Conservation (phyloP, 2,888 invertebrate species). For the Drosophila affinis region DNA sequence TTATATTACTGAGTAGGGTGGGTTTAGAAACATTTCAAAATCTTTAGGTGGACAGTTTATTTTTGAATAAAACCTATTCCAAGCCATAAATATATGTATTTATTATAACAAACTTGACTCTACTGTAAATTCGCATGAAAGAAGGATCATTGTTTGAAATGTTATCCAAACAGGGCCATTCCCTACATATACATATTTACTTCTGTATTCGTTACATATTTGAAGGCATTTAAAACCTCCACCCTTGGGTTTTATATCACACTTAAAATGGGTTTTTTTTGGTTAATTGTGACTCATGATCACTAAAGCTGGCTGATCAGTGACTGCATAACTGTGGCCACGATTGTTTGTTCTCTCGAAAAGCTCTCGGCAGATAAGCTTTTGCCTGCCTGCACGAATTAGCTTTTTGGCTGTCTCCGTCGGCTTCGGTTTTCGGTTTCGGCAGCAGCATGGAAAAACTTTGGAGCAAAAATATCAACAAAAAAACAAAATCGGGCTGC, state of each 20-base stretch:
- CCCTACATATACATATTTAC: no score
- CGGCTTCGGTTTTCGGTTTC: slow-evolving; percentile 7
- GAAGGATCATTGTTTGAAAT: no score
- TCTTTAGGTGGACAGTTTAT: no score
- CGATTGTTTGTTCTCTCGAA: slow-evolving; percentile 3
- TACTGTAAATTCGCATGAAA: no score
- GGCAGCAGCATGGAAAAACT: slow-evolving; percentile 61
- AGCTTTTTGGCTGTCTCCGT: background rate
- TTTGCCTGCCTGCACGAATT: slow-evolving; percentile 25
- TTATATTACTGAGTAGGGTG: no score
- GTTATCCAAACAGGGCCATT: no score
- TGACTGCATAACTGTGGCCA: slow-evolving; percentile 22
- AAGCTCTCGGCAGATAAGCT: slow-evolving; percentile 27
- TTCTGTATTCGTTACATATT: no score
- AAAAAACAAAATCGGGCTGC: slow-evolving; percentile 30
- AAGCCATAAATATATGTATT: no score
- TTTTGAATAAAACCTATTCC: no score
- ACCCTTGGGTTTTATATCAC: background rate
- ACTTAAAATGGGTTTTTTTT: background rate
- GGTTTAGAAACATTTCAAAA: no score
- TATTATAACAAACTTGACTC: no score
- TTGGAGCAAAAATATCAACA: slow-evolving; percentile 25
- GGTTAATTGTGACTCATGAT: background rate
- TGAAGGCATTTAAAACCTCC: no score
- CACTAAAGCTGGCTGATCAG: background rate